A percentile compares a stretch with the other conserved stretches of the same genome.
Conservation (phyloP, 2,797 vertebrate species). For the Graptemys geographica region DNA sequence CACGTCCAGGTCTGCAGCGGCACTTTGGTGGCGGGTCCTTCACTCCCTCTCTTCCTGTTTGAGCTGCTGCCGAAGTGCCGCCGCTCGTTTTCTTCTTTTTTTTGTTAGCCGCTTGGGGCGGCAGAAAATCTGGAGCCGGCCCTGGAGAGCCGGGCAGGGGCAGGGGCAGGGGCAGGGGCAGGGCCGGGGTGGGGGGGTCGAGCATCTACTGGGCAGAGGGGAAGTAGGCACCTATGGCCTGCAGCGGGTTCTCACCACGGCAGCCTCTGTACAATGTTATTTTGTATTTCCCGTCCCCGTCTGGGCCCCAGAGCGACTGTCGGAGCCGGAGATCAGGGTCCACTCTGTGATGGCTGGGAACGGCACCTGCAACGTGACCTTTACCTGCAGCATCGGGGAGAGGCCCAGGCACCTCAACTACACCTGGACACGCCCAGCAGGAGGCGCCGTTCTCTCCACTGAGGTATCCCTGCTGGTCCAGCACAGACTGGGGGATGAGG, state of each 20-base stretch:
- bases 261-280: not conserved
- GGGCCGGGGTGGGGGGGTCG: too few relatives aligned
- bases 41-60: too few relatives aligned
- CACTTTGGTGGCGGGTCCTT: too few relatives aligned
- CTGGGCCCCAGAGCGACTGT: not conserved
- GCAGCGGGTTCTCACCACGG: not conserved
- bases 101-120: too few relatives aligned
- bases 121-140: too few relatives aligned
- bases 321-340: not conserved
- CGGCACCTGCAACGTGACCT: not conserved
- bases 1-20: too few relatives aligned
- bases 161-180: too few relatives aligned
- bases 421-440: not conserved
- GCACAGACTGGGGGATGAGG: not conserved
- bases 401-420: fast-evolving
- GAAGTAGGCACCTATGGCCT: not conserved
- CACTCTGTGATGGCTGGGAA: not conserved
- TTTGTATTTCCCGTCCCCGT: not conserved
- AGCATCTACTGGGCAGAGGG: too few relatives aligned
- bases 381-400: not conserved
- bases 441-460: not conserved
- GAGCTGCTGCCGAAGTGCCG: too few relatives aligned
- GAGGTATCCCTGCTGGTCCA: not conserved
- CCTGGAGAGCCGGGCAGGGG: too few relatives aligned
- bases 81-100: too few relatives aligned